A percentile compares a stretch with the other conserved stretches of the same genome.
Conservation (phyloP, 2,888 invertebrate genomes). For the Dicranocentrus wangi region DNA sequence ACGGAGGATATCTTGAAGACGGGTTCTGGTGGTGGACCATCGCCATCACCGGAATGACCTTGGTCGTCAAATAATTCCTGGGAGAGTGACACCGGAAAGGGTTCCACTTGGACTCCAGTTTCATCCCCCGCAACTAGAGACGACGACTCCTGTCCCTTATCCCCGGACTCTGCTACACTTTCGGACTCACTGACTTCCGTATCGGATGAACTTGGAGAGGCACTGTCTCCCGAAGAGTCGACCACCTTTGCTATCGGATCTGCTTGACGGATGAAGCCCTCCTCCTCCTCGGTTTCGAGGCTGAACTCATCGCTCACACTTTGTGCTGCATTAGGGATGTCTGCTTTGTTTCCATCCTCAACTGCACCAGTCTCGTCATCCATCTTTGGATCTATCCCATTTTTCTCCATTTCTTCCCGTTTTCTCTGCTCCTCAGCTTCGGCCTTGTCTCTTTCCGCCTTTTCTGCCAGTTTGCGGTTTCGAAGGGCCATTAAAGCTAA, state of each 20-base stretch:
- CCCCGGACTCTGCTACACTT: constrained; percentile 3
- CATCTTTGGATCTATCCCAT: not conserved
- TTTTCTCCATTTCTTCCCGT: constrained; percentile 8
- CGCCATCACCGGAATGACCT: not conserved
- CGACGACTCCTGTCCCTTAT: not conserved
- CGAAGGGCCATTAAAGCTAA: constrained; percentile 61
- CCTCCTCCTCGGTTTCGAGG: constrained; percentile 33
- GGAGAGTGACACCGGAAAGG: no score
- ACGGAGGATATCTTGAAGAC: constrained; percentile 30
- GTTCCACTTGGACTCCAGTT: no score
- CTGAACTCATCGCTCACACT: constrained; percentile 41
- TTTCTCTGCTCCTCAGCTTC: not conserved
- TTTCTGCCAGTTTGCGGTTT: constrained; percentile 60
- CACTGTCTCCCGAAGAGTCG: constrained; percentile 23
- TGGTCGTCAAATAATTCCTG: no score
- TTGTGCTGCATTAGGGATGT: constrained; percentile 1
- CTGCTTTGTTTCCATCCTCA: not conserved
- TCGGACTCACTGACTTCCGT: constrained; percentile 50
- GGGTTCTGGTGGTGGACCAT: not conserved
- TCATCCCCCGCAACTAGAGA: not conserved
- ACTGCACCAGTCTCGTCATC: not conserved
- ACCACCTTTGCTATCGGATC: not conserved
- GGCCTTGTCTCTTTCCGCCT: constrained; percentile 35
- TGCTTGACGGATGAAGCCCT: constrained; percentile 33
- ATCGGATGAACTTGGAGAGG: constrained; percentile 16